Evolutionary conservation across 2,888 invertebrate species (phyloP), one percentile per base, ranked within the genome.

Genomic region (Synanthedon myopaeformis): DNA sequence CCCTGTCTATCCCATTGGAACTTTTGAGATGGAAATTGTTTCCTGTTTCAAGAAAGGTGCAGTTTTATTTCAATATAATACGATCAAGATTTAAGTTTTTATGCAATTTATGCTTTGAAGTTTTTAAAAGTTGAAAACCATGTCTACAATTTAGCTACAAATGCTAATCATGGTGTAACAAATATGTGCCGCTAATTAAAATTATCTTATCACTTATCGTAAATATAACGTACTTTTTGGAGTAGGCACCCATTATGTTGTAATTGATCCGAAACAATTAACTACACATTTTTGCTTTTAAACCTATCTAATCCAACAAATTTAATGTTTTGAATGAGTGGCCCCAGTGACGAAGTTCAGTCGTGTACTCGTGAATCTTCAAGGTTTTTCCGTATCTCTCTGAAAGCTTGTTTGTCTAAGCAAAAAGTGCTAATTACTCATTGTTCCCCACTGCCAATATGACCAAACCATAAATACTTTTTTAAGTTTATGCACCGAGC

Each of bases 41-140:
- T 73, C 74, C 79, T 76, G 79, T 77, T 77, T 74, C 67, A 66
- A 72, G 64, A 67, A 74, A 69, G 76, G 70, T 65, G 67, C 68
- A 70, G 69, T 76, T 77, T 79, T 73, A 64, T 68, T 73, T 59
- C 17, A 17, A 49, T 49, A 64, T 52, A 59, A 56, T 58, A 23
- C 14, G 3, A 13, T n/a, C 11, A 41, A 12, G 13, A 19, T 56
- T 53, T 52, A 52, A 49, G 42, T 17, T 45, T 52, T 35, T 54
- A 53, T 42, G 42, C 19, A 23, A 51, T 51, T 11, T 28, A 23
- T 10, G 10, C 10, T 35, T 35, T 28, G 3, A 35, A 35, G 35
- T 35, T 10, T 35, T 35, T 10, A 10, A 10, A 35, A 35, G 35
- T 35, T 35, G 2, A 10, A 35, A 35, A 8, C 35, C 35, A 35